Percentiles rank a stretch among this genome's conserved stretches.
Evolutionary conservation across 2,888 invertebrate genomes (phyloP).

Genomic region (Rhabditoides inermis): DNA sequence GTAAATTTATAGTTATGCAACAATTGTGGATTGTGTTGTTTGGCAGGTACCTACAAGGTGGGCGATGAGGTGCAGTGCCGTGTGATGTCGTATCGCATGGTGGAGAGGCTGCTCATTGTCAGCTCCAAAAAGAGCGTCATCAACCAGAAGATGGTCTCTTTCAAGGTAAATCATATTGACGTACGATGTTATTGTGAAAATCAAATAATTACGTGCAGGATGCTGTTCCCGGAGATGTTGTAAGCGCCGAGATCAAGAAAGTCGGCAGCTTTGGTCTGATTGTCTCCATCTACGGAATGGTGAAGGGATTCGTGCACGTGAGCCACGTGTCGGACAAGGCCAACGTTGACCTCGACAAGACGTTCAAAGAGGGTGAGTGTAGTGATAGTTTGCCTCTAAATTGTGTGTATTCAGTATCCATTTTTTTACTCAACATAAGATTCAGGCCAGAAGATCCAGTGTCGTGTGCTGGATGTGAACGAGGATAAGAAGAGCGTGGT

Average conservation of each 20-base stretch:
- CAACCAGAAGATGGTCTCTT: conserved; percentile 33
- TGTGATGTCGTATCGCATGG: conserved; percentile 31
- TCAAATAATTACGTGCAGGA: conserved; percentile 10
- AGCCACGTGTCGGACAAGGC: conserved; percentile 26
- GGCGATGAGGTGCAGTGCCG: conserved; percentile 36
- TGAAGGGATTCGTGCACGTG: conserved; percentile 32
- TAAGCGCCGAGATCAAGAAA: conserved; percentile 15
- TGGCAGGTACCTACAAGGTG: conserved; percentile 14
- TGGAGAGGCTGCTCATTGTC: conserved; percentile 36
- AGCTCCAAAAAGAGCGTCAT: conserved; percentile 35
- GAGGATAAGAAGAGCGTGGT: conserved; percentile 22
- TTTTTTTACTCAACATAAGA: neutral
- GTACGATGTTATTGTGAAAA: neutral
- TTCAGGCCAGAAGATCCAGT: conserved; percentile 20
- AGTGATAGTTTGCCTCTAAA: neutral
- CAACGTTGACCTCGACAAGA: conserved; percentile 14
- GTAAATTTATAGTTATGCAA: neutral
- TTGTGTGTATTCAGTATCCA: neutral
- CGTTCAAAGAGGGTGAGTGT: conserved; percentile 16
- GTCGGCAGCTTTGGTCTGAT: conserved; percentile 15
- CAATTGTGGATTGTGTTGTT: neutral
- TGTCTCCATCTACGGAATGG: conserved; percentile 16
- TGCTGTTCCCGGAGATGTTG: conserved; percentile 23
- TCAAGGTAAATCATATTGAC: conserved; percentile 12
- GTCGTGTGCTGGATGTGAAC: conserved; percentile 33